Evolutionary conservation across 2,888 invertebrate genomes (phyloP).

Genomic region (Amphipyra tragopoginis): DNA sequence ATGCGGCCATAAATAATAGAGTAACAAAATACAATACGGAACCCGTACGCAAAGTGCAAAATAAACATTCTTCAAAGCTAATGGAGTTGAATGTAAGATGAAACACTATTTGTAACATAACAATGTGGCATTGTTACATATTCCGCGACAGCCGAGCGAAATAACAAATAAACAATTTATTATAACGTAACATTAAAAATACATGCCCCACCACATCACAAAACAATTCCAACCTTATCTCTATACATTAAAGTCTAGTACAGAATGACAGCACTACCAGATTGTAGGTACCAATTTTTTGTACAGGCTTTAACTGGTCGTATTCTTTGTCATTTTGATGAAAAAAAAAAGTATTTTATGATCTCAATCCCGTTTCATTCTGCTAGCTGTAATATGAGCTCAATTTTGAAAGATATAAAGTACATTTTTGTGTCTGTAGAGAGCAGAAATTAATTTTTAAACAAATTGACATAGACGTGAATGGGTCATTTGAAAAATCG

Average conservation of each 20-base stretch:
- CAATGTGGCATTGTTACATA: slow-evolving; percentile 17
- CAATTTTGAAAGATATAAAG: slow-evolving; percentile 1
- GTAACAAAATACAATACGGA: not conserved
- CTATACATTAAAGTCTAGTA: slow-evolving; percentile 1
- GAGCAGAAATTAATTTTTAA: slow-evolving; percentile 23
- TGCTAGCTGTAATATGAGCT: slow-evolving; percentile 18
- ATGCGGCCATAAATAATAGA: too few species aligned
- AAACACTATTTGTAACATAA: slow-evolving; percentile 10
- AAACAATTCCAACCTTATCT: slow-evolving; percentile 14
- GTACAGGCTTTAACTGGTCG: slow-evolving; percentile 44
- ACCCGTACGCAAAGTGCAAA: not conserved
- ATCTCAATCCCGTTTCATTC: slow-evolving; percentile 30
- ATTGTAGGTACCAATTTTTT: slow-evolving; percentile 40
- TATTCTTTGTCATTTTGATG: slow-evolving; percentile 51
- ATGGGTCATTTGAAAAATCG: slow-evolving; percentile 32
- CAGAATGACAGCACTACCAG: slow-evolving; percentile 4
- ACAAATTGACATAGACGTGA: slow-evolving; percentile 32
- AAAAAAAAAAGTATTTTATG: slow-evolving; percentile 55
- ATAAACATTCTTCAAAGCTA: not conserved
- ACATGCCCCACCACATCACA: not conserved
- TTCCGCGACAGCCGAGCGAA: slow-evolving; percentile 6
- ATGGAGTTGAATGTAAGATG: slow-evolving; percentile 7
- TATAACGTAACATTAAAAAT: slow-evolving; percentile 34
- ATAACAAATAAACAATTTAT: slow-evolving; percentile 44
- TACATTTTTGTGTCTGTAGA: slow-evolving; percentile 4